Conservation (phyloP, 2,113 vertebrate species). For the Salminus brasiliensis region DNA sequence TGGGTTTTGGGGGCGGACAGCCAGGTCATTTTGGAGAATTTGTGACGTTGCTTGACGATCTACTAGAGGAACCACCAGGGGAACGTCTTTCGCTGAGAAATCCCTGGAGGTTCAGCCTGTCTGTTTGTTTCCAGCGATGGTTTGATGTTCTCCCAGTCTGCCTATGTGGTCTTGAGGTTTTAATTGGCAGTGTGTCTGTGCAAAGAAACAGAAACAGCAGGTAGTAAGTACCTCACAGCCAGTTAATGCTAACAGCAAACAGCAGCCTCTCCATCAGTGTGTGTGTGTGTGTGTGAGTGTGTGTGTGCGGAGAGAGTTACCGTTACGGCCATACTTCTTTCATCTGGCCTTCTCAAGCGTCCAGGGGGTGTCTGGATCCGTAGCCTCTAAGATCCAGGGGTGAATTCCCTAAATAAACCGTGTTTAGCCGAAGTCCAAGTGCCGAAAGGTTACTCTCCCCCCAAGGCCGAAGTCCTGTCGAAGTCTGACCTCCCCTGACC, state of each 20-base stretch:
- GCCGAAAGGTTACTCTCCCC: background rate
- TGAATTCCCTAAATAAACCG: constrained; percentile 24
- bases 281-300: background rate
- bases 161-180: constrained; percentile 28
- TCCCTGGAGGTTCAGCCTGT: background rate
- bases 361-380: background rate
- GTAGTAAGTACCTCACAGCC: constrained; percentile 81
- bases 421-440: background rate
- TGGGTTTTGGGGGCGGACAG: too few relatives aligned
- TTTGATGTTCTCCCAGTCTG: background rate
- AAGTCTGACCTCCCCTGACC: constrained; percentile 57
- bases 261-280: constrained; percentile 25
- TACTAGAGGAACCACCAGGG: too few relatives aligned
- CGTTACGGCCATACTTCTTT: constrained; percentile 61
- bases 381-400: background rate
- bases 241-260: constrained; percentile 75
- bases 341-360: constrained; percentile 48
- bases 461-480: constrained; percentile 42
- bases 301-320: constrained; percentile 42
- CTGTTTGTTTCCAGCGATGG: background rate
- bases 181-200: constrained; percentile 37
- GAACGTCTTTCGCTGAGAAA: too few relatives aligned
- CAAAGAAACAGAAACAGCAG: constrained; percentile 70
- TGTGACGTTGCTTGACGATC: too few relatives aligned
- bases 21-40: too few relatives aligned